Evolutionary conservation across 2,888 invertebrate genomes (phyloP).

Genomic region (Aphrophora alni): DNA sequence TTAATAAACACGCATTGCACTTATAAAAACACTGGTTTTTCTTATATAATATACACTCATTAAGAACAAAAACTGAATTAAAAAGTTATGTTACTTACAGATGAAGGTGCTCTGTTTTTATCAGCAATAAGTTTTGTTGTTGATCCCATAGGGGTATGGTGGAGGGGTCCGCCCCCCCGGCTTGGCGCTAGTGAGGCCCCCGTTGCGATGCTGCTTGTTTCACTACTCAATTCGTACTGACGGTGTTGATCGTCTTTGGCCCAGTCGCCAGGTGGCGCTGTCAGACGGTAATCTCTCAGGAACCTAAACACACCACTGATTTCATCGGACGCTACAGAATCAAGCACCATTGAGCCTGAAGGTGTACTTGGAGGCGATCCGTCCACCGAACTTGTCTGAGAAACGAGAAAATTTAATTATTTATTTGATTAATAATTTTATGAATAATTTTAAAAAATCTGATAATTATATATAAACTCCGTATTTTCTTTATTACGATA

Average conservation of each 20-base stretch:
- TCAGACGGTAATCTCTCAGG: conserved; percentile 34
- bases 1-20: too few relatives aligned
- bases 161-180: conserved; percentile 41
- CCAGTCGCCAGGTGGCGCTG: conserved; percentile 22
- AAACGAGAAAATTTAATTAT: too few relatives aligned
- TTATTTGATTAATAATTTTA: too few relatives aligned
- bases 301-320: conserved; percentile 33
- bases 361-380: not conserved
- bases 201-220: conserved; percentile 16
- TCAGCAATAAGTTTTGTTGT: conserved; percentile 52
- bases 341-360: not conserved
- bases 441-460: too few relatives aligned
- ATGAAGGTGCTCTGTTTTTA: conserved; percentile 24
- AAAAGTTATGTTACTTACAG: too few relatives aligned
- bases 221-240: conserved; percentile 21
- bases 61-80: too few relatives aligned
- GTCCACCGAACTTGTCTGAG: not conserved
- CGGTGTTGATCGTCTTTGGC: conserved; percentile 19
- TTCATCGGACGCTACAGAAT: conserved; percentile 31
- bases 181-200: conserved; percentile 37
- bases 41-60: too few relatives aligned
- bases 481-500: too few relatives aligned
- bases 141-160: conserved; percentile 52
- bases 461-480: too few relatives aligned
- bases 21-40: too few relatives aligned